Evolutionary conservation across 2,888 invertebrate species (phyloP).

Genomic region (Drepana falcataria): DNA sequence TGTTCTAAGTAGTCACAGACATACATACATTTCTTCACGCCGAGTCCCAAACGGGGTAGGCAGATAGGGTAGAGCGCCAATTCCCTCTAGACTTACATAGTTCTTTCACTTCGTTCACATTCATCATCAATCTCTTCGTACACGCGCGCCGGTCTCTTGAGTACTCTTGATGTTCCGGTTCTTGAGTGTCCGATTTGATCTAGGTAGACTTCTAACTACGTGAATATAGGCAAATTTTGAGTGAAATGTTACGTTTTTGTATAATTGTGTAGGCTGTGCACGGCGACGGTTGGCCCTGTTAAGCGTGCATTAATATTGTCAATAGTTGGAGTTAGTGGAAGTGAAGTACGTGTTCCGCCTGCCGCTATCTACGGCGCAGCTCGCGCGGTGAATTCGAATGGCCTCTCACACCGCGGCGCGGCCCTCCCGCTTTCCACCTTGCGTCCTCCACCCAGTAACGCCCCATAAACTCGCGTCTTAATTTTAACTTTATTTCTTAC

Average conservation of each 20-base stretch:
- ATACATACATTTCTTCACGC: no score
- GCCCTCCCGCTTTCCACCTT: constrained; percentile 38
- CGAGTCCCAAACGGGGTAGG: no score
- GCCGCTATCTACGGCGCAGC: constrained; percentile 75
- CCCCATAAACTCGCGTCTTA: constrained; percentile 78
- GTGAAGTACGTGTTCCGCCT: constrained; percentile 78
- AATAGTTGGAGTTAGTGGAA: constrained; percentile 79
- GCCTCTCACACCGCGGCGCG: constrained; percentile 53
- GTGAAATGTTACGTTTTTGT: constrained; percentile 30
- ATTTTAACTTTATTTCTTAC: constrained; percentile 79
- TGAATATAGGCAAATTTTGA: neutral
- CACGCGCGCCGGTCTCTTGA: no score
- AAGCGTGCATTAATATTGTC: constrained; percentile 79
- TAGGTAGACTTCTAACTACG: no score
- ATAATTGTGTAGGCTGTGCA: constrained; percentile 58
- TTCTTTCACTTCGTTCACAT: no score
- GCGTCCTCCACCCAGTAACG: constrained; percentile 68
- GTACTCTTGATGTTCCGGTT: no score
- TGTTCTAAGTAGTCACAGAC: no score
- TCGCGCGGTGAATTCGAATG: constrained; percentile 76
- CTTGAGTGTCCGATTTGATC: no score
- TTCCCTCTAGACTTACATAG: no score
- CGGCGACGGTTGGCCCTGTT: constrained; percentile 66
- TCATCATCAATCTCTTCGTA: no score
- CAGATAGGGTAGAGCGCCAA: no score